phyloP scores from a whole-genome alignment of 2,888 invertebrate genomes.

The Druceiella hillmani region DNA sequence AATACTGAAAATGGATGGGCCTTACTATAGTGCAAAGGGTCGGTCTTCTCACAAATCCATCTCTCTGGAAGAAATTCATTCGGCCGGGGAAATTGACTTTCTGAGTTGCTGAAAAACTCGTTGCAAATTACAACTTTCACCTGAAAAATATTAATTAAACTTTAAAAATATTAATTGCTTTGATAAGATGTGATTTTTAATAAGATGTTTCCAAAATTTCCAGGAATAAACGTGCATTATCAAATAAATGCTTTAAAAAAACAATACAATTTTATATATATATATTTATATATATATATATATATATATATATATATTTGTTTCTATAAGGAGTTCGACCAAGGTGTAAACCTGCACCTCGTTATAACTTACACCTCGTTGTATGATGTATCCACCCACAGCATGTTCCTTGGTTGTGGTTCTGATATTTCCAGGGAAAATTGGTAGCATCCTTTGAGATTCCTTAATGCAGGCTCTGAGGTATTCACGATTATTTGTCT shows the following conservation, averaged over 20 bases:
- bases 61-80: constrained; percentile 67
- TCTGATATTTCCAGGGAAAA: constrained; percentile 53
- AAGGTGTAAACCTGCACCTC: no score
- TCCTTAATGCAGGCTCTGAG: constrained; percentile 70
- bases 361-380: constrained; percentile 53
- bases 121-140: constrained; percentile 65
- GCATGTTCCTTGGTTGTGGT: constrained; percentile 48
- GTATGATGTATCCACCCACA: constrained; percentile 58
- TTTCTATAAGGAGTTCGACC: no score
- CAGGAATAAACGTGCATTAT: no score
- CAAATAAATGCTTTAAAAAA: no score
- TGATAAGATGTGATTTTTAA: no score
- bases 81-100: constrained; percentile 58
- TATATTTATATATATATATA: no score
- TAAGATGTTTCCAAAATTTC: no score
- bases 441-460: constrained; percentile 57
- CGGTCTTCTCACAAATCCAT: constrained; percentile 51
- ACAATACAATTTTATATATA: no score
- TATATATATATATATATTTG: no score
- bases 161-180: no score
- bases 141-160: no score
- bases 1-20: constrained; percentile 56
- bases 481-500: no score
- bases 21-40: constrained; percentile 38
- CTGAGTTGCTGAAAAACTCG: constrained; percentile 57